phyloP scores from a whole-genome alignment of 1,140 invertebrate species.

The Penaeus chinensis region DNA sequence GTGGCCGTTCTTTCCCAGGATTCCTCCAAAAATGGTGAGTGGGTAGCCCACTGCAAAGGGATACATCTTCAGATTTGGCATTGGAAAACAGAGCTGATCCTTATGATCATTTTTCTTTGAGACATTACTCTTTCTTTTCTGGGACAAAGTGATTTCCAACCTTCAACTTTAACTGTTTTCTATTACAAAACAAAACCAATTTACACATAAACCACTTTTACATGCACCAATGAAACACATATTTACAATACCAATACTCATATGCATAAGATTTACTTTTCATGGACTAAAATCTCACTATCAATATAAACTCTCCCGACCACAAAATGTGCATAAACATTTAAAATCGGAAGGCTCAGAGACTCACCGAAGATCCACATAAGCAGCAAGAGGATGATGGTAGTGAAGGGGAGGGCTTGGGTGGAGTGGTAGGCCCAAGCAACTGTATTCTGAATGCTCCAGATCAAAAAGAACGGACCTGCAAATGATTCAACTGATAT shows the following conservation, averaged over 20 bases:
- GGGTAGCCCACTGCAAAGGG: constrained; percentile 71
- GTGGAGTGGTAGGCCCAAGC: constrained; percentile 73
- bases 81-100: too few relatives aligned
- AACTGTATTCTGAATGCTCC: constrained; percentile 71
- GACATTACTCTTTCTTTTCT: too few relatives aligned
- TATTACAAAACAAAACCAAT: too few relatives aligned
- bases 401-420: constrained; percentile 71
- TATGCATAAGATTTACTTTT: too few relatives aligned
- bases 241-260: background rate
- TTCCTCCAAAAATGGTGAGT: constrained; percentile 71
- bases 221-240: background rate
- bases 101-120: too few relatives aligned
- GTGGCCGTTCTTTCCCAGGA: constrained; percentile 71
- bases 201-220: too few relatives aligned
- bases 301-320: too few relatives aligned
- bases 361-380: constrained; percentile 71
- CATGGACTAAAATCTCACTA: too few relatives aligned
- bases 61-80: background rate
- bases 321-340: background rate
- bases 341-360: background rate
- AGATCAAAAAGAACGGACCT: constrained; percentile 72
- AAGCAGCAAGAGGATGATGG: constrained; percentile 70
- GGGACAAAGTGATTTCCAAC: too few relatives aligned
- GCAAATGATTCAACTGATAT: constrained; percentile 60
- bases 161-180: too few relatives aligned